Conservation (phyloP, 2,888 invertebrate species). For the Sinopyrophorus schimmeli region DNA sequence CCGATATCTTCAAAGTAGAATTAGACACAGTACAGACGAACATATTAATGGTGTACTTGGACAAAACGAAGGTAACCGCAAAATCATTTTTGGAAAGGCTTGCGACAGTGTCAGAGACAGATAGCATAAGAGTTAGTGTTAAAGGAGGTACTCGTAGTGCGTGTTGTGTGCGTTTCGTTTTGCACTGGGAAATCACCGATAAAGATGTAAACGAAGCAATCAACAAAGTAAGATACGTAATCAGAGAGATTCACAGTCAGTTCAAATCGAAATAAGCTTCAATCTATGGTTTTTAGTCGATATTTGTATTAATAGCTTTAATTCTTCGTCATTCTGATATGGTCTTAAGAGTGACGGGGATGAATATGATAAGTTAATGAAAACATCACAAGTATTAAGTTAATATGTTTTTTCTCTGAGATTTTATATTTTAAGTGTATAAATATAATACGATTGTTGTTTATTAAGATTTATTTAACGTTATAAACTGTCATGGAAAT, state of each 20-base stretch:
- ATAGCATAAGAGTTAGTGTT: constrained; percentile 61
- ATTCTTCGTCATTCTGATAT: too few relatives aligned
- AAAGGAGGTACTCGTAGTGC: constrained; percentile 64
- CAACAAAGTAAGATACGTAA: constrained; percentile 70
- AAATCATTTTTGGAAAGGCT: constrained; percentile 61
- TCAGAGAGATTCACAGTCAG: constrained; percentile 61
- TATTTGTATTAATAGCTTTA: too few relatives aligned
- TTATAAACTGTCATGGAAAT: too few relatives aligned
- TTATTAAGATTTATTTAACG: too few relatives aligned
- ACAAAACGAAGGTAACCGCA: constrained; percentile 59
- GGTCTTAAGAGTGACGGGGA: too few relatives aligned
- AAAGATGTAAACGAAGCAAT: constrained; percentile 69
- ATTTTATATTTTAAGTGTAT: too few relatives aligned
- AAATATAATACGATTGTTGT: too few relatives aligned
- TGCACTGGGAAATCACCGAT: constrained; percentile 72
- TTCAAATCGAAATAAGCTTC: too few relatives aligned
- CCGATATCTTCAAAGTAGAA: constrained; percentile 66
- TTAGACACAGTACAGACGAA: constrained; percentile 69
- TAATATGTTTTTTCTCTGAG: too few relatives aligned
- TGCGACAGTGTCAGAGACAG: constrained; percentile 53
- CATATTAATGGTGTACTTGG: constrained; percentile 69
- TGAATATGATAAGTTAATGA: too few relatives aligned
- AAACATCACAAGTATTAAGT: too few relatives aligned
- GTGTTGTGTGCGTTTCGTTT: constrained; percentile 67
- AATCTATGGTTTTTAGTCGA: too few relatives aligned